Evolutionary conservation across 2,888 invertebrate genomes (phyloP).

Genomic region (Escarpia spicata): DNA sequence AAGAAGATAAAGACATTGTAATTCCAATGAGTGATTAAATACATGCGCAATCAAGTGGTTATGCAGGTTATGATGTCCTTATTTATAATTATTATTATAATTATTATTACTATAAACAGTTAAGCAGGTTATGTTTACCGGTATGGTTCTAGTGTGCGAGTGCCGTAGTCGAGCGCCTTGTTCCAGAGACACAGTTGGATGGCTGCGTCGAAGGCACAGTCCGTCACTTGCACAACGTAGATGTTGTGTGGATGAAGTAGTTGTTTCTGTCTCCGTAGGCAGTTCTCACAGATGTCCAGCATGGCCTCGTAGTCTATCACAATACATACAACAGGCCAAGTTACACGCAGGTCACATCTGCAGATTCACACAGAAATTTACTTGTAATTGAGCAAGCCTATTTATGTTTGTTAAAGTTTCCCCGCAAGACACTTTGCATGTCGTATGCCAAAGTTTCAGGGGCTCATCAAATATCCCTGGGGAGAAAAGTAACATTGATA

Average conservation of each 20-base stretch:
- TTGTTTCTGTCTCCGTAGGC: conserved; percentile 73
- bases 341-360: neutral
- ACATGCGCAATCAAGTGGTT: no score
- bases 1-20: no score
- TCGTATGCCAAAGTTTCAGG: no score
- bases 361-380: neutral
- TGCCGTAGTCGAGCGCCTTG: conserved; percentile 78
- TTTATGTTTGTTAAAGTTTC: no score
- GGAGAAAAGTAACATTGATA: no score
- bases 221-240: conserved; percentile 79
- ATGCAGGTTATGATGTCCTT: neutral
- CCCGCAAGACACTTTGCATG: no score
- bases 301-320: conserved; percentile 21
- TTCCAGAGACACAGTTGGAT: conserved; percentile 81
- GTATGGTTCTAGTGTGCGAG: conserved; percentile 74
- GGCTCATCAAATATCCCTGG: no score
- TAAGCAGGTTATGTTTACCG: neutral
- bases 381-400: no score
- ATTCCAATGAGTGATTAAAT: no score
- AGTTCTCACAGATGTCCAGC: conserved; percentile 65
- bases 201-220: conserved; percentile 83
- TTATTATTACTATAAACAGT: neutral
- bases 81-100: neutral
- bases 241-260: conserved; percentile 79
- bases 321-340: neutral